Evolutionary conservation across 2,113 vertebrate genomes (phyloP).

Genomic region (Neopipo cinnamomea): DNA sequence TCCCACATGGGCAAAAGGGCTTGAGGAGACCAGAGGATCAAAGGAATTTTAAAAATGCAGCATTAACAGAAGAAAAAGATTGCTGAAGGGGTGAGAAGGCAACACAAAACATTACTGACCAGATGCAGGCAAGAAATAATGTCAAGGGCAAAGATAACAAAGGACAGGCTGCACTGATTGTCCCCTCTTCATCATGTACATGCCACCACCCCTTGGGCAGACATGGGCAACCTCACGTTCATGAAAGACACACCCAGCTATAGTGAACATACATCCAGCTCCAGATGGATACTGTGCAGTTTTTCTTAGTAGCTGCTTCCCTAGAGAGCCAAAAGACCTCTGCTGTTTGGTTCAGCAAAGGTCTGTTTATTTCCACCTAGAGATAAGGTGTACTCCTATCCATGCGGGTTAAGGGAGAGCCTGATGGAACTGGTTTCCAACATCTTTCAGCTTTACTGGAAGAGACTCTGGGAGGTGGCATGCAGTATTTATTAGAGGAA

Average conservation of each 20-base stretch:
- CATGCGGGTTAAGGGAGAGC: fast-evolving
- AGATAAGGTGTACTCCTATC: background rate
- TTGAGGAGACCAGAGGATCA: background rate
- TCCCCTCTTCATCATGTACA: fast-evolving
- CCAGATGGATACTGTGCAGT: no score
- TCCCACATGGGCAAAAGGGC: background rate
- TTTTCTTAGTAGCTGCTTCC: background rate
- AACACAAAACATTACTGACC: background rate
- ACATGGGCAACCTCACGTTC: fast-evolving
- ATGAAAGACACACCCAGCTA: background rate
- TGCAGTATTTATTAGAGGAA: background rate
- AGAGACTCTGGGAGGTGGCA: background rate
- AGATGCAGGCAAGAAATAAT: background rate
- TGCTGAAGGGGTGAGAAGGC: background rate
- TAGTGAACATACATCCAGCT: background rate
- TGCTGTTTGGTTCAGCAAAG: background rate
- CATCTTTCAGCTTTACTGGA: background rate
- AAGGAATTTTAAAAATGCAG: background rate
- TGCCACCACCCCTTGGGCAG: background rate
- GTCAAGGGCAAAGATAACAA: background rate
- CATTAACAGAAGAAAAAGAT: background rate
- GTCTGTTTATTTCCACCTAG: background rate
- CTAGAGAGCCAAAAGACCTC: background rate
- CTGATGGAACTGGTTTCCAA: background rate
- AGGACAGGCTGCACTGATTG: background rate